Percentiles rank a stretch among this genome's conserved stretches.
Evolutionary conservation across 1,140 invertebrate species (phyloP).

Genomic region (Drosophila lowei): DNA sequence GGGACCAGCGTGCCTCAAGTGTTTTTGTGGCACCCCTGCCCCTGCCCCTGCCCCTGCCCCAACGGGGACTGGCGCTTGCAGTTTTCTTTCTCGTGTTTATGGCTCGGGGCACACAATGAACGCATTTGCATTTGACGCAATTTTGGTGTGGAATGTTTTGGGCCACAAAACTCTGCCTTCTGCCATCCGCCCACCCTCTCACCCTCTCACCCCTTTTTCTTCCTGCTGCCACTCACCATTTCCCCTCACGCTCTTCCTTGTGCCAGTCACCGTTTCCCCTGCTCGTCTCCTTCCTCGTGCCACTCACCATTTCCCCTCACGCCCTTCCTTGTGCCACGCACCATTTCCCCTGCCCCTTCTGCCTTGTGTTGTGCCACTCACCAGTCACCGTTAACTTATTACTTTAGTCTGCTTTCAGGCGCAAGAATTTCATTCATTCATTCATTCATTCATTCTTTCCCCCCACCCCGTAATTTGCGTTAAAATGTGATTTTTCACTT

Average conservation of each 20-base stretch:
- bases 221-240: no score
- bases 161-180: not conserved
- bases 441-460: conserved; percentile 36
- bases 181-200: no score
- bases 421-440: conserved; percentile 78
- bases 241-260: no score
- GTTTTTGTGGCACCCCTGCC: conserved; percentile 40
- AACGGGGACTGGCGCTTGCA: conserved; percentile 56
- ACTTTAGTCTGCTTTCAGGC: conserved; percentile 75
- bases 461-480: conserved; percentile 55
- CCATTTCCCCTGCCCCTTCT: no score
- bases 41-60: not conserved
- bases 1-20: conserved; percentile 64
- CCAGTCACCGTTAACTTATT: conserved; percentile 46
- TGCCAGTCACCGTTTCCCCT: no score
- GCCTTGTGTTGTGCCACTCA: not conserved
- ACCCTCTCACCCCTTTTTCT: no score
- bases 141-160: conserved; percentile 51
- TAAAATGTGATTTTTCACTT: conserved; percentile 83
- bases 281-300: no score
- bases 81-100: conserved; percentile 26
- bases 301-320: no score
- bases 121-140: conserved; percentile 77
- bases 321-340: no score
- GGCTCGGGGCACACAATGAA: conserved; percentile 57